Conservation (phyloP, 1,140 invertebrate species). For the Scaptodrosophila lebanonensis region DNA sequence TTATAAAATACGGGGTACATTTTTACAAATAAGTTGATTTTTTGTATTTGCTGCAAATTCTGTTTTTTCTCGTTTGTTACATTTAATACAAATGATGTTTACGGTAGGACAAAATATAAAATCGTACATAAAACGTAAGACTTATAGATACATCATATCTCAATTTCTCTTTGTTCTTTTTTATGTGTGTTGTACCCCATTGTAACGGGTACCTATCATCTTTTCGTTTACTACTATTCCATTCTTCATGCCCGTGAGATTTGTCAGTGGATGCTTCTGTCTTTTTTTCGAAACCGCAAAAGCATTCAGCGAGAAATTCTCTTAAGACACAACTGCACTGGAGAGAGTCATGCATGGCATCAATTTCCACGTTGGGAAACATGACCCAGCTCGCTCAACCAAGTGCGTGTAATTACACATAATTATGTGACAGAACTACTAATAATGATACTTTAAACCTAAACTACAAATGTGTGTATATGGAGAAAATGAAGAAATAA, state of each 20-base stretch:
- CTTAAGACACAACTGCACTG: background rate
- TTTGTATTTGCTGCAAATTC: slow-evolving; percentile 15
- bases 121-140: slow-evolving; percentile 29
- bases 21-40: slow-evolving; percentile 39
- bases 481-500: background rate
- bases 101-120: slow-evolving; percentile 16
- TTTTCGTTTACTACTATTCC: background rate
- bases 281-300: background rate
- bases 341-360: background rate
- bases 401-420: too few species aligned
- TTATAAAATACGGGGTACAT: slow-evolving; percentile 52
- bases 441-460: slow-evolving; percentile 44
- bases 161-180: slow-evolving; percentile 10
- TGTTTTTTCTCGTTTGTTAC: too few species aligned
- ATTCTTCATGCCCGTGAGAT: slow-evolving; percentile 13
- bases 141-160: slow-evolving; percentile 30
- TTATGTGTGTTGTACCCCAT: slow-evolving; percentile 16
- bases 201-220: slow-evolving; percentile 7
- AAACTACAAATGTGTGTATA: slow-evolving; percentile 52
- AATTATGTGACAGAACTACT: too few species aligned
- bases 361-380: slow-evolving; percentile 5
- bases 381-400: background rate
- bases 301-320: slow-evolving; percentile 52
- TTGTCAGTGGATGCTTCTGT: slow-evolving; percentile 42
- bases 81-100: slow-evolving; percentile 17